Base-by-base conservation (phyloP, 2,888 invertebrate species). In the Augiades crinisus region DNA sequence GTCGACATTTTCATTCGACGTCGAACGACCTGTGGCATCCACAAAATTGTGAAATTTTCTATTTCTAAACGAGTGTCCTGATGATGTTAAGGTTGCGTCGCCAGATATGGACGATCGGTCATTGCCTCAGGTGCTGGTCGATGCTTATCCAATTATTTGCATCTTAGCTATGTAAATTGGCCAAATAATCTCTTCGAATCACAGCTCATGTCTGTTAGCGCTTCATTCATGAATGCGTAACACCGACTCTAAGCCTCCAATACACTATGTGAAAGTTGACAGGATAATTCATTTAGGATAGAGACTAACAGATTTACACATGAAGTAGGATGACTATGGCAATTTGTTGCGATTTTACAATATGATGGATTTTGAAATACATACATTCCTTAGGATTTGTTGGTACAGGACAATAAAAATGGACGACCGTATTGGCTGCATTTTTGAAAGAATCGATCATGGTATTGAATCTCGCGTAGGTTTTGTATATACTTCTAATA, bases 391-490 rank as follows among this genome's bases (percentile, higher is more conserved):
- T 41, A 47, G 47, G 17, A 55, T 54, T 55, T 36, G 44, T 60
- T 47, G 55, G 54, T 58, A 46, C 44, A 56, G 54, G 62, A 65
- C 64, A 61, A 63, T 62, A 61, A 63, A 47, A 5, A 22, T 8
- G 30, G 44, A 47, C 36, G 31, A 31, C 51, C 38, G 49, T 38
- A 21, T 17, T 34, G 33, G n/a, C 47, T 17, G 12, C 8, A 16
- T 37, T 24, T 53, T 17, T 30, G 22, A 33, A 27, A 24, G 47
- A 40, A 51, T 50, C 46, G 45, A 41, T 55, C 55, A 43, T 37
- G 44, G 38, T 58, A 54, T 27, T 38, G 65, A 65, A 65, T 64
- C 65, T 66, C 66, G 50, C 41, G 49, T 57, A 57, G 41, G 40
- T 56, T 55, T 59, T 66, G 64, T 64, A 64, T 45, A 62, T 62